phyloP scores from a whole-genome alignment of 2,113 vertebrate genomes.

The Paralichthys olivaceus region DNA sequence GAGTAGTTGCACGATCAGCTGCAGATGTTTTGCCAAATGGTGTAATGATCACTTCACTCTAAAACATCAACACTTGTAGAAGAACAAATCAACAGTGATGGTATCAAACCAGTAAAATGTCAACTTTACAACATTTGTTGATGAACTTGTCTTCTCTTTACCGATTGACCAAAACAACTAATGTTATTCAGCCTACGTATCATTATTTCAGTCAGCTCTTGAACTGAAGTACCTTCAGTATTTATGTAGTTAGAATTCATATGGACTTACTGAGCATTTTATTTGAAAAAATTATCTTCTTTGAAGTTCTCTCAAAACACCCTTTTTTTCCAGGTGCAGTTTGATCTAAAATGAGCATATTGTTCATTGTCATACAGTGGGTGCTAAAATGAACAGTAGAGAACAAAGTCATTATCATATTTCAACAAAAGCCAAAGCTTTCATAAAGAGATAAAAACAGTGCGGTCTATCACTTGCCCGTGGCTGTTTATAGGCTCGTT shows the following conservation, averaged over 20 bases:
- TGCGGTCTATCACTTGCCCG: constrained; percentile 64
- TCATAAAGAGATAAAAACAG: constrained; percentile 69
- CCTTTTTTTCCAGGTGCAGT: constrained; percentile 37
- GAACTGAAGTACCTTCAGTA: not conserved
- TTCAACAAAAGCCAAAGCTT: constrained; percentile 68
- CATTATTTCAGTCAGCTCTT: constrained; percentile 2
- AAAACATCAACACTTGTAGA: constrained; percentile 9
- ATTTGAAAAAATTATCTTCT: constrained; percentile 5
- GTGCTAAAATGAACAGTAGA: constrained; percentile 48
- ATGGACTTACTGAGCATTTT: constrained; percentile 1
- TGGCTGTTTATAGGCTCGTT: constrained; percentile 66
- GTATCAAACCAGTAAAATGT: constrained; percentile 16
- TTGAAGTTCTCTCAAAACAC: constrained; percentile 40
- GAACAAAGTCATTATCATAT: constrained; percentile 70
- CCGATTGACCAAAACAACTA: not conserved
- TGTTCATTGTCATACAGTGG: constrained; percentile 44
- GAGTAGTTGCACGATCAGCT: constrained; percentile 33
- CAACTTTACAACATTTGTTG: not conserved
- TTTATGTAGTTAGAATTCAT: constrained; percentile 3
- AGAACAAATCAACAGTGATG: constrained; percentile 25
- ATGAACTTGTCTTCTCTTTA: constrained; percentile 15
- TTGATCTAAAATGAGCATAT: constrained; percentile 54
- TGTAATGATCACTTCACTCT: constrained; percentile 19
- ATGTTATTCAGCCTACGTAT: constrained; percentile 1
- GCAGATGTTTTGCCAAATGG: constrained; percentile 43